Evolutionary conservation across 2,888 invertebrate genomes (phyloP).

Genomic region (Strigamia maritima): DNA sequence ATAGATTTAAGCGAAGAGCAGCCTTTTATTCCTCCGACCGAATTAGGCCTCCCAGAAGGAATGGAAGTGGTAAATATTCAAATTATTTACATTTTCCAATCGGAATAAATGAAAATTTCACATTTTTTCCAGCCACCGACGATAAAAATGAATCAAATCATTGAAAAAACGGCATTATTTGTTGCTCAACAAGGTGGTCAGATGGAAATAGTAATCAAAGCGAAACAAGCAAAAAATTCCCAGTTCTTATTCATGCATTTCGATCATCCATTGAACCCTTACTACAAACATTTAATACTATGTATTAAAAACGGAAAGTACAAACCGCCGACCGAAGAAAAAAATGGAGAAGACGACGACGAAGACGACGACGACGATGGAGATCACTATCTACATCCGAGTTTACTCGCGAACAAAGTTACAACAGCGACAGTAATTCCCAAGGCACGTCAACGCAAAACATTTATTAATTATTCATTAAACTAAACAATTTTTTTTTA

Average conservation of each 20-base stretch:
- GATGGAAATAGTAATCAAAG: constrained; percentile 98
- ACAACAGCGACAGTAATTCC: constrained; percentile 45
- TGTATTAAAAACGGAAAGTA: constrained; percentile 53
- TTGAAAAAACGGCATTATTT: constrained; percentile 75
- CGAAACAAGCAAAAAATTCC: constrained; percentile 89
- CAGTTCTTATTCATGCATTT: constrained; percentile 91
- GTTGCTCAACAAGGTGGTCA: constrained; percentile 79
- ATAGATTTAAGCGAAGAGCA: constrained; percentile 60
- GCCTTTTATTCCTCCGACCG: constrained; percentile 68
- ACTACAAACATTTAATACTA: constrained; percentile 69
- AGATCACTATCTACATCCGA: constrained; percentile 73
- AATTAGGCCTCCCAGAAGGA: constrained; percentile 71
- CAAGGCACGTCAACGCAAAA: not conserved
- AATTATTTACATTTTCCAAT: constrained; percentile 43
- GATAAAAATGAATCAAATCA: constrained; percentile 83
- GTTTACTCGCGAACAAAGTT: constrained; percentile 55
- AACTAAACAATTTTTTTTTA: not conserved
- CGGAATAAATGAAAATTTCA: not conserved
- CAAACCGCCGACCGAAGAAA: constrained; percentile 46
- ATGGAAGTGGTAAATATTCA: constrained; percentile 56
- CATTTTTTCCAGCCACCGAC: constrained; percentile 67
- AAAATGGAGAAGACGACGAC: constrained; percentile 39
- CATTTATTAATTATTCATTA: constrained; percentile 38
- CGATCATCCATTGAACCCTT: constrained; percentile 77
- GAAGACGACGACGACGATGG: constrained; percentile 41